A percentile compares a stretch with the other conserved stretches of the same genome.
phyloP scores from a whole-genome alignment of 2,113 vertebrate species.

The Meleagris gallopavo region DNA sequence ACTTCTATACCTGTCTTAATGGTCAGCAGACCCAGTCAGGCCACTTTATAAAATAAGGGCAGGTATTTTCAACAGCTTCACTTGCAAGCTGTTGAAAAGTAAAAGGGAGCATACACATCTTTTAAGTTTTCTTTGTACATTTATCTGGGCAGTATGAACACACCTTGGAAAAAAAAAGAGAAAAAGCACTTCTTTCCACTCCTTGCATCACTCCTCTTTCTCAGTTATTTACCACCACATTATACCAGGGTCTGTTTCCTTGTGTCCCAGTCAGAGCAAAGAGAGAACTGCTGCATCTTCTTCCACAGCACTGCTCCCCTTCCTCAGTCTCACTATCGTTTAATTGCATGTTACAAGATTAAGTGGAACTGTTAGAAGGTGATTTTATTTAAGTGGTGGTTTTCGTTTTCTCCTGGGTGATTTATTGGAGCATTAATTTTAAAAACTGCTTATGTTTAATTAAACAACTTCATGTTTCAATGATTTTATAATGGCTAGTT shows the following conservation, averaged over 20 bases:
- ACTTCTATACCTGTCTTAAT: background rate
- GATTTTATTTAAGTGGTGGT: constrained; percentile 36
- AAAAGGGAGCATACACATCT: background rate
- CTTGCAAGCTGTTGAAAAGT: background rate
- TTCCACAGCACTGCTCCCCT: background rate
- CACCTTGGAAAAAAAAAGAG: background rate
- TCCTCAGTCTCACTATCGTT: background rate
- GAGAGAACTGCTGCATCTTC: background rate
- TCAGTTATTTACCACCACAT: background rate
- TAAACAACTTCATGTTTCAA: background rate
- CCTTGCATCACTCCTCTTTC: background rate
- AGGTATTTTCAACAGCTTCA: background rate
- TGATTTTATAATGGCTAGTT: constrained; percentile 67
- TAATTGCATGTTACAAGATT: constrained; percentile 27
- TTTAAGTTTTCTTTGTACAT: background rate
- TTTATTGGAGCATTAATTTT: constrained; percentile 58
- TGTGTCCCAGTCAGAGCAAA: background rate
- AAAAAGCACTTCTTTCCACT: background rate
- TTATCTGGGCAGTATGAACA: background rate
- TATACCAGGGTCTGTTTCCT: background rate
- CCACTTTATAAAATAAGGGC: background rate
- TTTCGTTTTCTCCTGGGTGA: constrained; percentile 43
- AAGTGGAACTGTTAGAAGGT: constrained; percentile 38
- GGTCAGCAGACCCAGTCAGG: background rate
- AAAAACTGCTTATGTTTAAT: constrained; percentile 60